A percentile compares a stretch with the other conserved stretches of the same genome.
Conservation (phyloP, 2,888 invertebrate genomes). For the Yponomeuta sedellus region DNA sequence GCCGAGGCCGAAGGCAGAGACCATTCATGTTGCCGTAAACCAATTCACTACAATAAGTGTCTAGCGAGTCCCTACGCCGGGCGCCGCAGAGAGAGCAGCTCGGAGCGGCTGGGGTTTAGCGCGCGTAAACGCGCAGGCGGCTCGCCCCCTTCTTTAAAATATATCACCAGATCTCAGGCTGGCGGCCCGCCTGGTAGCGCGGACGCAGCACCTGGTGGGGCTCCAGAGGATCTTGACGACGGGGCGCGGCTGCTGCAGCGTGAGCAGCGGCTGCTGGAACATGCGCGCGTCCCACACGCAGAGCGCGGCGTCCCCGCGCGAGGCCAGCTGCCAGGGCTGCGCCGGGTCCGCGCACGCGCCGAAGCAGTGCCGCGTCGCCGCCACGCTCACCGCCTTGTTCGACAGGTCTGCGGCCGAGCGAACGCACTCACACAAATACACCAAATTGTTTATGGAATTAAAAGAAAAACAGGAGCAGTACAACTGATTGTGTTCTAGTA, state of each 20-base stretch:
- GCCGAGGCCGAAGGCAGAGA: no score
- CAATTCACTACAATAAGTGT: no score
- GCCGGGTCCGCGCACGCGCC: conserved; percentile 88
- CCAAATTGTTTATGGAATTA: no score
- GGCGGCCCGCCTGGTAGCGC: not conserved
- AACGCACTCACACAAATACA: not conserved
- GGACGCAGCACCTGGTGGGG: conserved; percentile 81
- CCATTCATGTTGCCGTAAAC: no score
- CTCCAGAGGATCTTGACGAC: conserved; percentile 91
- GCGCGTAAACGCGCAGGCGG: no score
- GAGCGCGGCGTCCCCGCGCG: conserved; percentile 87
- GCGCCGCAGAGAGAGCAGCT: no score
- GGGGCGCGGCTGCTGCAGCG: conserved; percentile 81
- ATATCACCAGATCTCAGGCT: not conserved
- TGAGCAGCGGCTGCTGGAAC: conserved; percentile 88
- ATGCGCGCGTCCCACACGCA: conserved; percentile 92
- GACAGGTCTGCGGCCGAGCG: conserved; percentile 75
- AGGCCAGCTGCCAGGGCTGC: conserved; percentile 87
- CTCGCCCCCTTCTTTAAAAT: no score
- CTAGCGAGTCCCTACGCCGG: no score
- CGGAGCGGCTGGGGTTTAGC: no score
- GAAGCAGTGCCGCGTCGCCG: conserved; percentile 88
- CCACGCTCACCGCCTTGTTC: conserved; percentile 80
- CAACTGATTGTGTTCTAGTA: no score
- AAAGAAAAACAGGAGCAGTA: no score